Evolutionary conservation across 2,113 vertebrate species (phyloP), one percentile per base, ranked within the genome.

Genomic region (Dipodomys stephensi): DNA sequence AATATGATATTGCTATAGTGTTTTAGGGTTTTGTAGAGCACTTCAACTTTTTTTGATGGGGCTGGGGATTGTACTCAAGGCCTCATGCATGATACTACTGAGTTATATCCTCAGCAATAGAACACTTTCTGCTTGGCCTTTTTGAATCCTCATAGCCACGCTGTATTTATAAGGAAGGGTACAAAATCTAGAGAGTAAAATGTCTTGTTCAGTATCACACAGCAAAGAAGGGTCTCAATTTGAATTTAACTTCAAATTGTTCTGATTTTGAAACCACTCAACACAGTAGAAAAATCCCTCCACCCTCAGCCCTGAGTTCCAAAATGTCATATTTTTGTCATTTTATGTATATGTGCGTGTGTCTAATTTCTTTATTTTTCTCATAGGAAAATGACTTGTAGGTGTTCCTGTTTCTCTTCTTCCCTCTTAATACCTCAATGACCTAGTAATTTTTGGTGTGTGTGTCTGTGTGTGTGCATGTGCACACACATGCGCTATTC

Each of bases 191-290:
- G 23, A 89, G 80, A 80, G 49, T 87, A 64, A 83, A 90, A 83
- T 89, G 76, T 89, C 72, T 93, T 83, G 49, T 46, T 89, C 73
- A 76, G 67, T 39, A 67, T 81, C 78, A 90, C 46, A 57, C 32
- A 72, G 62, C 20, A n/a, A 65, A 18, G 44, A 87, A 84, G 2
- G 57, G 16, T 30, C 68, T 57, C 12, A 16, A 67, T 86, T 85
- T 88, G 53, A 91, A 90, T 69, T 87, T 93, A 79, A 32, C 10
- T 89, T 86, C 76, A 76, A 16, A 22, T 91, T 62, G 11, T 0
- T 73, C 57, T 83, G 87, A 88, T 28, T 19, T 76, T 83, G 81
- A 60, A 92, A 32, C 39, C 60, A 57, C 27, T 93, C 87, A 62
- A 67, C 20, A 77, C 39, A 77, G 53, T 23, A 89, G 62, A 39